Evolutionary conservation across 2,888 invertebrate species (phyloP), one percentile per base, ranked within the genome.

Genomic region (Lysandra coridon): DNA sequence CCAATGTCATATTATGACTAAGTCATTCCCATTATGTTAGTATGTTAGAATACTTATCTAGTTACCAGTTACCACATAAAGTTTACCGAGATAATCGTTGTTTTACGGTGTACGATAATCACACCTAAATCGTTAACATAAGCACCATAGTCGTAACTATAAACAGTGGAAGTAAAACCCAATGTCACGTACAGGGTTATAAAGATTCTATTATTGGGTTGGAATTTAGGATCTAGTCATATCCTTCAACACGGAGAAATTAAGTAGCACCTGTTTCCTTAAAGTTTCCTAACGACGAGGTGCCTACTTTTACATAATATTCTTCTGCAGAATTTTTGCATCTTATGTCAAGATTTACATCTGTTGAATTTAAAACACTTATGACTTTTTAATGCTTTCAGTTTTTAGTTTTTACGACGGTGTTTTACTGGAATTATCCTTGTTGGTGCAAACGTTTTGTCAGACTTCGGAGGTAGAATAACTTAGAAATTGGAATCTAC

Each of bases 131-230:
- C 12, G 1, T n/a, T 23, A 1, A 23, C 10, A 49, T 44, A 74
- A 14, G 74, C 17, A 12, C 74, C 5, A 74, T 23, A 74, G 49
- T 74, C 74, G 0, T 10, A 44, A 74, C 40, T n/a, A n/a, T 44
- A 74, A 49, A 74, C n/a, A 49, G 40, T 40, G 4, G 44, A 74
- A 74, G 62, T 74, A n/a, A 37, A 49, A 74, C 40, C 74, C 23
- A 74, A 74, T 74, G 74, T 74, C 74, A 74, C 74, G 74, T 74
- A n/a, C n/a, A 74, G 49, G 75, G 75, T 75, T 75, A 23, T 53
- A 17, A 75, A 75, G 23, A 23, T 75, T 49, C 49, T 53, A 30
- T 49, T 49, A 53, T 33, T 75, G 49, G 49, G 23, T 49, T 75
- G 53, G 30, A 53, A 75, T 30, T 49, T 23, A 53, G 10, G 10